These are phyloP conservation scores for Peromyscus attwateri DNA, from an alignment of 2,797 vertebrate species.

Conservation along the genomic window DNA sequence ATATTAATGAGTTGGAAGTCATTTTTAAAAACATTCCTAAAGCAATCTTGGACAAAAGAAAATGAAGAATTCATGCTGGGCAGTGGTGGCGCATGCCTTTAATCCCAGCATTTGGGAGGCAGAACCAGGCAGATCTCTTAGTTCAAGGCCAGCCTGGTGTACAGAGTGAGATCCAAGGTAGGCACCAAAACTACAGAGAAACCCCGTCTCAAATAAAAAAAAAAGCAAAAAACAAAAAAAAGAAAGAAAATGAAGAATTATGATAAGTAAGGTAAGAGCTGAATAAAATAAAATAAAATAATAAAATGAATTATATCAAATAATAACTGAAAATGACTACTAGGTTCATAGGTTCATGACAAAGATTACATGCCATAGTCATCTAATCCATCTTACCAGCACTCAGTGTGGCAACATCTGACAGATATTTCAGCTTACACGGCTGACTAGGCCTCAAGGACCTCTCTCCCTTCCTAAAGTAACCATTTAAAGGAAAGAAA, in stretches of 20 bases:
- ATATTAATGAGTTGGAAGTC: background rate
- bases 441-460: background rate
- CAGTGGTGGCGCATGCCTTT: no score
- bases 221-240: background rate
- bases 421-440: background rate
- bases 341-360: background rate
- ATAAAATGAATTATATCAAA: no score
- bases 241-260: background rate
- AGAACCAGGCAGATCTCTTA: no score
- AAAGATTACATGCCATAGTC: background rate
- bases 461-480: background rate
- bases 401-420: background rate
- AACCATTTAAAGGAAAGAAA: background rate
- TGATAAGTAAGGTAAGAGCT: background rate
- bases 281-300: background rate
- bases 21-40: background rate
- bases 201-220: no score
- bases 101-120: no score
- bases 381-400: background rate
- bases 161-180: no score
- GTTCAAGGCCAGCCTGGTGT: no score
- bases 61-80: background rate
- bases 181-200: no score
- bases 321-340: background rate
- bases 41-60: background rate